phyloP scores from a whole-genome alignment of 2,113 vertebrate species.

The Hippoglossus stenolepis region DNA sequence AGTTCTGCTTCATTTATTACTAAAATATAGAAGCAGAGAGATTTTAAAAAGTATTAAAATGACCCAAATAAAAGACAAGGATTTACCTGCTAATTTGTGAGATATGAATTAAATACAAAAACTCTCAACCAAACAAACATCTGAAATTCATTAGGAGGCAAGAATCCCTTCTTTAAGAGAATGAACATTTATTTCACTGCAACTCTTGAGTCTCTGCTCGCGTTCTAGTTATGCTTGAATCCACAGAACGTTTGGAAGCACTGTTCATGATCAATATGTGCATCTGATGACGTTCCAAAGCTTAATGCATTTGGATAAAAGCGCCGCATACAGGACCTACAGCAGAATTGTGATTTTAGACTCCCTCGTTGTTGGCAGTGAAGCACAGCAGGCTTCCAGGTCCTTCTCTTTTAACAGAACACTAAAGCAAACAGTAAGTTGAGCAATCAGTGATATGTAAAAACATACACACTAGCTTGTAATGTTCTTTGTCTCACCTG shows the following conservation, averaged over 20 bases:
- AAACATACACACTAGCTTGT: constrained; percentile 35
- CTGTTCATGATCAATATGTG: background rate
- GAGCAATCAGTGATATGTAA: constrained; percentile 1
- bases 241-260: background rate
- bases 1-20: no score
- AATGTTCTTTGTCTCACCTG: constrained; percentile 24
- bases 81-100: no score
- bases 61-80: no score
- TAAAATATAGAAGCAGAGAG: no score
- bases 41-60: no score
- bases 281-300: constrained; percentile 21
- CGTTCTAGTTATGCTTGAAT: no score
- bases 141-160: no score
- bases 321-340: background rate
- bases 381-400: constrained; percentile 12
- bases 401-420: constrained; percentile 13
- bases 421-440: constrained; percentile 10
- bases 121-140: no score
- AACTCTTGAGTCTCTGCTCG: no score
- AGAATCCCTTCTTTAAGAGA: no score
- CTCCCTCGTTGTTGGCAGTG: constrained; percentile 25
- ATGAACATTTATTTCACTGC: no score
- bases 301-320: constrained; percentile 22
- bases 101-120: no score
- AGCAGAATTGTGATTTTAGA: constrained; percentile 16